Evolutionary conservation across 2,797 vertebrate species (phyloP), one percentile per base, ranked within the genome.

Genomic region (Remorina albescens): DNA sequence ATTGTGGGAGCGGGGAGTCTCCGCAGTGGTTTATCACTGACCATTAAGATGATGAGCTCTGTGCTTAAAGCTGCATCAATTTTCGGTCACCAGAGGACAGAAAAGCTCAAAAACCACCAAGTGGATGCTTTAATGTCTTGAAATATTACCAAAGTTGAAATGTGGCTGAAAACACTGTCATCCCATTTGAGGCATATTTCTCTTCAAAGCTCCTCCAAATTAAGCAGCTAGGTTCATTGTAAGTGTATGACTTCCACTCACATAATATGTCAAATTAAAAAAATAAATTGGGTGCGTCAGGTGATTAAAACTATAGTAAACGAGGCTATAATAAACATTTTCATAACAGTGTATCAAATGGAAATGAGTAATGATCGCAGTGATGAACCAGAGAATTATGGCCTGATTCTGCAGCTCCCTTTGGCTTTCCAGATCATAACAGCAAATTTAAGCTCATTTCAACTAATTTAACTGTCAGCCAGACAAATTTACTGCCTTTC

Each of bases 41-140:
- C 60, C 50, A 66, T 53, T 49, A 60, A 64, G 65, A 81, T 67
- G 57, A 70, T 69, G 26, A 49, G 46, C 21, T 64, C 55, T 49
- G 23, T 11, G 68, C 30, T 80, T 78, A 58, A 83, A 76, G 74
- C 54, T 84, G 82, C 51, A 87, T 78, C 7, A 25, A 47, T 69
- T 69, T 62, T 25, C 70, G 56, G 23, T 86, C 89, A 90, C 82
- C 77, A 89, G 91, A 85, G 87, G 85, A 81, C 83, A 89, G 86
- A 80, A 77, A 55, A 88, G 73, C 47, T 68, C 80, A 72, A 88
- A 89, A 84, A 74, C 77, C 49, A 76, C 46, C 51, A 47, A 39
- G 58, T 19, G 49, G 59, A 53, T 13, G 13, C 50, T 30, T 26
- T 44, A 25, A 13, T 19, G 10, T 10, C 42, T 58, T 58, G 41